Base-by-base conservation (phyloP, 92 coral and sea anemone genomes). In the Palythoa caribaeorum region DNA sequence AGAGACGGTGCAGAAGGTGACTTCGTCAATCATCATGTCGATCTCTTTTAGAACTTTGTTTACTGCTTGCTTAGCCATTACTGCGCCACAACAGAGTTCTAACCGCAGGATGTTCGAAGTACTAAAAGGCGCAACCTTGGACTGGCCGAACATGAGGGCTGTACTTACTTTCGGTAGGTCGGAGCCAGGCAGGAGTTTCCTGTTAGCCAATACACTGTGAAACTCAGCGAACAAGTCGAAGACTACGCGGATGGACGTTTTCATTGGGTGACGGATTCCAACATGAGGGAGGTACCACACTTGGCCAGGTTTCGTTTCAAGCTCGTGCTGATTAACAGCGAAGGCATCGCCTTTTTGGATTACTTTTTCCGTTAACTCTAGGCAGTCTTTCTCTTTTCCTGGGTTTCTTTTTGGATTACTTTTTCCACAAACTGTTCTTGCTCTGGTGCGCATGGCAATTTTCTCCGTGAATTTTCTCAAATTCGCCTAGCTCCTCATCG, bases 51-150 rank as follows among this genome's bases (percentile, higher is more conserved):
- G 28, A 28, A 28, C 28, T 28, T 28, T 28, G 28, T 28, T 28
- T 28, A 28, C 28, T 37, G 92, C 89, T 63, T 85, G 89, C 11
- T 73, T 51, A 20, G 92, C 57, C 70, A 89, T 69, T 2, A 89
- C 92, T 20, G 72, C 72, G 72, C 72, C 72, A 28, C 38, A 66
- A 28, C 38, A 66, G 36, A 66, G 72, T 19, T 66, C 0, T 62
- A 62, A 90, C 91, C 11, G 75, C 90, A 47, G 75, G 80, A 14
- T 83, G 36, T 73, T 88, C 59, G 51, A 51, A 57, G 3, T 57
- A 20, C 15, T 71, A 73, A 21, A 90, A 72, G 28, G 28, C 28
- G 28, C 28, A 28, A 28, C 28, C 28, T 28, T 28, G 28, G 28
- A 28, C 28, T 28, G 90, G 38, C 90, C 87, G 50, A 55, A 79